Evolutionary conservation across 53 echinoderm and acorn worm genomes (phyloP).

Genomic region (Apostichopus leukothele): DNA sequence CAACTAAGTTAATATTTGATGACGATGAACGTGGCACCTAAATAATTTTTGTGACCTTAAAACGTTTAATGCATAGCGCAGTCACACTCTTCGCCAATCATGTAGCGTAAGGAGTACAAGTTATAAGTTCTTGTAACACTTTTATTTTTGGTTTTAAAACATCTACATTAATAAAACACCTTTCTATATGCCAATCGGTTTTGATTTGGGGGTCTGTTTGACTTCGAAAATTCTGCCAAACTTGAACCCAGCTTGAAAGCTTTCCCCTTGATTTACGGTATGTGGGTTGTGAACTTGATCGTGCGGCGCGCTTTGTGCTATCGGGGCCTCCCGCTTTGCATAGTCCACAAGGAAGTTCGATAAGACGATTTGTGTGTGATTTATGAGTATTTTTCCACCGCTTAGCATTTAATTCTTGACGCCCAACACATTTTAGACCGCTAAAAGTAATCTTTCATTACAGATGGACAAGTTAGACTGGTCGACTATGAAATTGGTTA

Average conservation of each 20-base stretch:
- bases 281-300: conserved; percentile 37
- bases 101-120: neutral
- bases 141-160: conserved; percentile 22
- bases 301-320: conserved; percentile 41
- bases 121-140: too few relatives aligned
- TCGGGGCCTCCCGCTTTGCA: conserved; percentile 27
- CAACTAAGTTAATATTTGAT: conserved; percentile 35
- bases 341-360: neutral
- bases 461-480: neutral
- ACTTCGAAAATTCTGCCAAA: conserved; percentile 20
- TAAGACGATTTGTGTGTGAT: conserved; percentile 4
- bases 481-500: neutral
- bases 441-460: conserved; percentile 36
- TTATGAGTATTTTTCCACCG: conserved; percentile 26
- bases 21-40: conserved; percentile 25
- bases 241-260: conserved; percentile 42
- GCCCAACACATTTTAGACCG: conserved; percentile 37
- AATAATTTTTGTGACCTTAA: neutral
- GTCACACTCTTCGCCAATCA: neutral
- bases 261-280: conserved; percentile 19
- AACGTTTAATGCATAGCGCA: neutral
- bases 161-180: conserved; percentile 22
- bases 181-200: conserved; percentile 12
- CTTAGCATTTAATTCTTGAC: conserved; percentile 28
- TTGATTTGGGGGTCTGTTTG: conserved; percentile 41